Conservation (phyloP, 2,113 vertebrate species). For the Capra hircus region DNA sequence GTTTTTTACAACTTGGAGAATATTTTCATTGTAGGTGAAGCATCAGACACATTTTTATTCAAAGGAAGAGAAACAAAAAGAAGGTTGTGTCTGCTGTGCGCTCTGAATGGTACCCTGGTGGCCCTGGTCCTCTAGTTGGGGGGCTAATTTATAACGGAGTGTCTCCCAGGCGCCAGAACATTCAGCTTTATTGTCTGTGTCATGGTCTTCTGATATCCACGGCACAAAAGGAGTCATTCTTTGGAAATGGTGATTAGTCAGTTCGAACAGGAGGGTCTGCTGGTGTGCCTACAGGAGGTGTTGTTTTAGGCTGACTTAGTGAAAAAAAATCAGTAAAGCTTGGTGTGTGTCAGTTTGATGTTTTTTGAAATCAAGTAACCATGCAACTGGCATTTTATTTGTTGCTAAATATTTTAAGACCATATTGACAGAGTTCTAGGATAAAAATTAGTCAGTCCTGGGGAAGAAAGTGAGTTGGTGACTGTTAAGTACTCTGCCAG, state of each 20-base stretch:
- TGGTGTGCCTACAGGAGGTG: background rate
- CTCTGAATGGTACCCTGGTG: conserved; percentile 24
- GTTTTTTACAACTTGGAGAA: conserved; percentile 58
- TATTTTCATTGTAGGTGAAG: conserved; percentile 69
- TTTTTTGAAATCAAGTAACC: background rate
- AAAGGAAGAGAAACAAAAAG: conserved; percentile 57
- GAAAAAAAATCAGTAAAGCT: background rate
- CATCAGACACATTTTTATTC: conserved; percentile 56
- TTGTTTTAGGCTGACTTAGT: background rate
- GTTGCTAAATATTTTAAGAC: background rate
- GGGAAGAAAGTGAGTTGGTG: background rate
- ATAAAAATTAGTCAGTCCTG: background rate
- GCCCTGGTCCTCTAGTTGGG: background rate
- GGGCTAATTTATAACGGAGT: background rate
- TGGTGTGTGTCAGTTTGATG: background rate
- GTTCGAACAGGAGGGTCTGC: background rate
- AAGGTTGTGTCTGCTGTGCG: conserved; percentile 31
- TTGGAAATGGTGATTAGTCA: background rate
- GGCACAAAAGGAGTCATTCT: conserved; percentile 19
- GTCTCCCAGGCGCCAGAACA: background rate
- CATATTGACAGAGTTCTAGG: background rate
- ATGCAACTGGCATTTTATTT: background rate
- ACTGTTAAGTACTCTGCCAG: background rate
- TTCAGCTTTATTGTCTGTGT: conserved; percentile 16
- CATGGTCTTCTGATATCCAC: background rate